Base-by-base conservation (phyloP, 2,113 vertebrate species). In the Halcyon senegalensis region DNA sequence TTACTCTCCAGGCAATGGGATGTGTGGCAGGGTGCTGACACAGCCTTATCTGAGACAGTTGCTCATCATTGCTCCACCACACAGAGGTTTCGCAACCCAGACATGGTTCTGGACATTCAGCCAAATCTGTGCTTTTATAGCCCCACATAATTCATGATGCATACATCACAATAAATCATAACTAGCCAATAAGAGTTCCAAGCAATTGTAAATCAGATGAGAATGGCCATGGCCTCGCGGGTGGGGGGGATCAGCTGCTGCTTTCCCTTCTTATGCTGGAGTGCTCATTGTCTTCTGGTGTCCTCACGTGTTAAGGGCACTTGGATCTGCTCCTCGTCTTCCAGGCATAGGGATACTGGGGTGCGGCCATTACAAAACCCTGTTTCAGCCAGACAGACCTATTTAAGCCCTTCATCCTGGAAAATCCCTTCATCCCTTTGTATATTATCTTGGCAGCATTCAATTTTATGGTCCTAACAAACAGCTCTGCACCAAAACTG, bases 241-340 rank as follows among this genome's bases (percentile, higher is more conserved):
- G 39, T 56, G 28, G 19, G 53, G 11, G 84, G 14, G 39, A 84
- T 37, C 56, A 76, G 63, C 9, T 8, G 21, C 39, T 82, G 46
- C 6, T 15, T 23, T 76, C 19, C 51, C 10, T 73, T 10, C 56
- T 79, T 1, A 1, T 1, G 0, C 33, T 5, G 0, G 25, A 75
- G 39, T 3, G n/a, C 30, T 51, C 19, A 7, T 55, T 16, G 18
- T n/a, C 18, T 66, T 33, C 39, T 2, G 0, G 6, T 30, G 41
- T 53, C 58, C 59, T 80, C 39, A 66, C 1, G 1, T 21, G 13
- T 17, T 84, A 84, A 51, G 7, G 30, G 41, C 25, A 8, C 19
- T 44, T 31, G n/a, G 35, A 24, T 50, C 51, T 77, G 35, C 12
- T 75, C 48, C 31, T 75, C 10, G 3, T 55, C 31, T 73, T 74